phyloP scores from a whole-genome alignment of 2,888 invertebrate species.

The Dichetophora obliterata region DNA sequence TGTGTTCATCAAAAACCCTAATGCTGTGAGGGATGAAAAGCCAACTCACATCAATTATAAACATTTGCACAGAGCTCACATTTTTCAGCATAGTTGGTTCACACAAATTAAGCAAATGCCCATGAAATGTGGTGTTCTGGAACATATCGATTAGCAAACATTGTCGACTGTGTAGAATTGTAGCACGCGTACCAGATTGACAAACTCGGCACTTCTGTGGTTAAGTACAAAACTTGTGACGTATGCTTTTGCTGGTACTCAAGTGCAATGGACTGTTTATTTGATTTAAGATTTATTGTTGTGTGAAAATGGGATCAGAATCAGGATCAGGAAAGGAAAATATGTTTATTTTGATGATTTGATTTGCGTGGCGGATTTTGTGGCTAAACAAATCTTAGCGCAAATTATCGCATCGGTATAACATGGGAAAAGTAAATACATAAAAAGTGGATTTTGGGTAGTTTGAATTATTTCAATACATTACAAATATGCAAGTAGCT shows the following conservation, averaged over 20 bases:
- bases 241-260: conserved; percentile 35
- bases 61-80: not conserved
- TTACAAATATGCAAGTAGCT: not conserved
- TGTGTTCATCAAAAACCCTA: not conserved
- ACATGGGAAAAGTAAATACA: conserved; percentile 36
- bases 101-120: not conserved
- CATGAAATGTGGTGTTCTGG: conserved; percentile 14
- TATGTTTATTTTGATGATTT: conserved; percentile 37
- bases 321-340: not conserved
- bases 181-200: conserved; percentile 5
- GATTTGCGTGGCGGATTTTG: conserved; percentile 30
- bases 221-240: conserved; percentile 2
- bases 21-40: not conserved
- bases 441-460: not conserved
- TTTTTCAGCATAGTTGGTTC: not conserved
- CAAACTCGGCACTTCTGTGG: not conserved
- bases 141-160: conserved; percentile 35
- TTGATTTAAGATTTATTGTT: conserved; percentile 25
- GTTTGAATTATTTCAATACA: not conserved
- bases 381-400: not conserved
- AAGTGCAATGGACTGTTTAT: conserved; percentile 24
- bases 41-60: not conserved
- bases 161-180: conserved; percentile 28
- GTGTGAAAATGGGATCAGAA: conserved; percentile 24
- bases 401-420: conserved; percentile 71